A percentile compares a stretch with the other conserved stretches of the same genome.
These are phyloP conservation scores for Euzetes globulus DNA, from an alignment of 2,888 invertebrate genomes.

Conservation along the genomic window DNA sequence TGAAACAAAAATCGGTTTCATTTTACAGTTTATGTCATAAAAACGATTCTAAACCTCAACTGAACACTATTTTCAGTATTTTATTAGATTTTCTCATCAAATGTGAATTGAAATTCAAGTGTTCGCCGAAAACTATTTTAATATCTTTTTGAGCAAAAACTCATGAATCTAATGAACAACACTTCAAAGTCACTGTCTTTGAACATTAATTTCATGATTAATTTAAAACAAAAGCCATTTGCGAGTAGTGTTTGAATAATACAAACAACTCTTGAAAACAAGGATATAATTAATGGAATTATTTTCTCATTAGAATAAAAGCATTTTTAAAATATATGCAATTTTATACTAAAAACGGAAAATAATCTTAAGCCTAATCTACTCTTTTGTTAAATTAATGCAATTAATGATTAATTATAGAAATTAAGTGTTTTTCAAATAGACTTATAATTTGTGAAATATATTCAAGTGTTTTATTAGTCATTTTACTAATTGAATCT, in stretches of 20 bases:
- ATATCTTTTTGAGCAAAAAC: background rate
- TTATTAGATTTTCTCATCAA: background rate
- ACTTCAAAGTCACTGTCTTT: no score
- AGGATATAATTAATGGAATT: background rate
- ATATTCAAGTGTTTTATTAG: background rate
- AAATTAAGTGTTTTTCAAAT: background rate
- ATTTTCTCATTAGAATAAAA: slow-evolving; percentile 3
- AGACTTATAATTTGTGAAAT: background rate
- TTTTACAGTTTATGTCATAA: background rate
- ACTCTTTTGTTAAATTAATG: background rate
- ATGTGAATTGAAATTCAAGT: background rate
- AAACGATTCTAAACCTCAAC: background rate
- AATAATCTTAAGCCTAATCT: background rate
- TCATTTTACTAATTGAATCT: background rate
- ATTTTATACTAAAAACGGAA: background rate
- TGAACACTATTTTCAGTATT: background rate
- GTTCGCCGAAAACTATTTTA: no score
- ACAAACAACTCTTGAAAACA: background rate
- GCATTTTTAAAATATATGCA: background rate
- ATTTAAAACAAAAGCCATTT: background rate
- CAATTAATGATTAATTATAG: background rate
- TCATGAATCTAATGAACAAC: no score
- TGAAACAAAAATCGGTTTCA: background rate
- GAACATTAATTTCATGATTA: no score
- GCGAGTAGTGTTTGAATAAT: background rate